Conservation (phyloP, 2,888 invertebrate species). For the Diarsia mendica region DNA sequence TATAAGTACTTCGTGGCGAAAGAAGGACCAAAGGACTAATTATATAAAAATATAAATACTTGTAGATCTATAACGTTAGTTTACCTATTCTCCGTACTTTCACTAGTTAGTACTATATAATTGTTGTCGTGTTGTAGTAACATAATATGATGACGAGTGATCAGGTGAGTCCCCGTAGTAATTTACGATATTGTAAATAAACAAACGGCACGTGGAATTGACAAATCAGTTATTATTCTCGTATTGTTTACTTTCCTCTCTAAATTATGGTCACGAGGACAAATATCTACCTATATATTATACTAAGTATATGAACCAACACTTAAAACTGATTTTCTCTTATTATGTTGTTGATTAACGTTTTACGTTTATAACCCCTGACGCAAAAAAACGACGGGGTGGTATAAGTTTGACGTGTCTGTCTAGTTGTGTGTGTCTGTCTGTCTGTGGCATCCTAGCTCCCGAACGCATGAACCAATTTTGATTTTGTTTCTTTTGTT, state of each 20-base stretch:
- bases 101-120: not conserved
- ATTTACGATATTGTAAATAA: not conserved
- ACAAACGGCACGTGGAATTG: not conserved
- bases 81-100: not conserved
- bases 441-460: too few species aligned
- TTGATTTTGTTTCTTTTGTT: too few species aligned
- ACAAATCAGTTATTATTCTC: not conserved
- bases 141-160: not conserved
- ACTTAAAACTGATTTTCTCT: too few species aligned
- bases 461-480: too few species aligned
- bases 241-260: conserved; percentile 5
- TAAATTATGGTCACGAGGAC: too few species aligned
- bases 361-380: too few species aligned
- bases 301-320: too few species aligned
- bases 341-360: too few species aligned
- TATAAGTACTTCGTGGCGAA: not conserved
- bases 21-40: not conserved
- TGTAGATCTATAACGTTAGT: not conserved
- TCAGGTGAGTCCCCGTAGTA: conserved; percentile 20
- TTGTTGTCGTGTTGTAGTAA: not conserved
- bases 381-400: too few species aligned
- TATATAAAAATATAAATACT: not conserved
- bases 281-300: too few species aligned
- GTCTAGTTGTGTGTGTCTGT: too few species aligned
- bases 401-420: too few species aligned